Base-by-base conservation (phyloP, 2,797 vertebrate genomes). In the Pristis pectinata region DNA sequence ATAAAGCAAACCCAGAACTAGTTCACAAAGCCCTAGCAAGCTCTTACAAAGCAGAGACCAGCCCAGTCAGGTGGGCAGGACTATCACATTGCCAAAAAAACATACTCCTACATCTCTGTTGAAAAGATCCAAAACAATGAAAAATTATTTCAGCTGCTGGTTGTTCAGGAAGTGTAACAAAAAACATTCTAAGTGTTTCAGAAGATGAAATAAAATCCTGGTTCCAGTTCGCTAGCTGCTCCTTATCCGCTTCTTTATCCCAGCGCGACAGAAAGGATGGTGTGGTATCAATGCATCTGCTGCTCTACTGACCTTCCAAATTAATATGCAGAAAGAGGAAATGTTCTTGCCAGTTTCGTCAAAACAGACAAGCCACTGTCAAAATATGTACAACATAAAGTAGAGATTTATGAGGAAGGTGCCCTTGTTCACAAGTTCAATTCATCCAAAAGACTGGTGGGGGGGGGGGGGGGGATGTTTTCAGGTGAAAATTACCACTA, bases 141-240 rank as follows among this genome's bases (percentile, higher is more conserved):
- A 95, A 96, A 97, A 97, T 97, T 96, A 96, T 97, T 97, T 97
- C 95, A 97, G 96, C 96, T 97, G 96, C 95, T 67, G 13, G 67
- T 92, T 96, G 93, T 96, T 96, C 95, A 96, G 96, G 95, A 97
- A 97, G 95, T 95, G 95, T 96, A 97, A 96, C 95, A 96, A 96
- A 64, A 97, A 96, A 95, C 95, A 96, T 0, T 83, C 79, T 59
- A 96, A 96, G 94, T 89, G 94, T 94, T 95, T 95, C 94, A 96
- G 30, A 96, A 96, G 96, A 96, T 95, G 95, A 95, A 95, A 95
- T 94, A 95, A 95, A 96, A 93, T 53, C 44, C 59, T 22, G 8
- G 22, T 72, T 70, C 30, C 44, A 94, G 34, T 95, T 95, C 92
- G 76, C 83, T 74, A 76, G 53, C 13, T 82, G 56, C 94, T 94